Evolutionary conservation across 2,888 invertebrate species (phyloP).

Genomic region (Polymixis flavicincta): DNA sequence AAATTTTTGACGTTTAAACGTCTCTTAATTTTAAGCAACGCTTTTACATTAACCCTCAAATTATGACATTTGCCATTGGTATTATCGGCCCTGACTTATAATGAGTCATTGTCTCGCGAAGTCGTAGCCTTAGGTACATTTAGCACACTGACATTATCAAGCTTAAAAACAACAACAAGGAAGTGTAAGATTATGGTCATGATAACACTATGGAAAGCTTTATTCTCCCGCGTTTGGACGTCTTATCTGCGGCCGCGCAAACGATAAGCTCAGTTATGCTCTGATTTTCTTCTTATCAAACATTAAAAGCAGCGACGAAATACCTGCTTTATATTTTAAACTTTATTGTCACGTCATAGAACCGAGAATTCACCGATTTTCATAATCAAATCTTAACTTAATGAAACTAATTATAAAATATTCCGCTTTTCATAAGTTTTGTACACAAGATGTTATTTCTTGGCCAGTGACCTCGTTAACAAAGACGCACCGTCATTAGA

Average conservation of each 20-base stretch:
- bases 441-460: conserved; percentile 57
- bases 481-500: conserved; percentile 70
- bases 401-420: conserved; percentile 58
- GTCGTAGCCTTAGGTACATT: conserved; percentile 33
- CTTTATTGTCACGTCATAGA: conserved; percentile 37
- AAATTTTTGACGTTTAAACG: too few species aligned
- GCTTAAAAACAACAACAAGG: conserved; percentile 41
- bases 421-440: conserved; percentile 61
- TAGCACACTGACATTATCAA: conserved; percentile 34
- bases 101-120: conserved; percentile 27
- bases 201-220: conserved; percentile 49
- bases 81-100: conserved; percentile 20
- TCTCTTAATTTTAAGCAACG: too few species aligned
- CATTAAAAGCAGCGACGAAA: conserved; percentile 26
- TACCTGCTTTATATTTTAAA: conserved; percentile 26
- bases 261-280: conserved; percentile 56
- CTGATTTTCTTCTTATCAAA: conserved; percentile 61
- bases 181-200: conserved; percentile 42
- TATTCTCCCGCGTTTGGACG: conserved; percentile 46
- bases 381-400: conserved; percentile 10
- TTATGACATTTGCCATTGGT: not conserved
- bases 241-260: conserved; percentile 53
- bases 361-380: conserved; percentile 15
- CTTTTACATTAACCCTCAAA: too few species aligned
- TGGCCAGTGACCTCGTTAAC: conserved; percentile 69